Evolutionary conservation across 2,113 vertebrate genomes (phyloP), one percentile per base, ranked within the genome.

Genomic region (Lanius collurio): DNA sequence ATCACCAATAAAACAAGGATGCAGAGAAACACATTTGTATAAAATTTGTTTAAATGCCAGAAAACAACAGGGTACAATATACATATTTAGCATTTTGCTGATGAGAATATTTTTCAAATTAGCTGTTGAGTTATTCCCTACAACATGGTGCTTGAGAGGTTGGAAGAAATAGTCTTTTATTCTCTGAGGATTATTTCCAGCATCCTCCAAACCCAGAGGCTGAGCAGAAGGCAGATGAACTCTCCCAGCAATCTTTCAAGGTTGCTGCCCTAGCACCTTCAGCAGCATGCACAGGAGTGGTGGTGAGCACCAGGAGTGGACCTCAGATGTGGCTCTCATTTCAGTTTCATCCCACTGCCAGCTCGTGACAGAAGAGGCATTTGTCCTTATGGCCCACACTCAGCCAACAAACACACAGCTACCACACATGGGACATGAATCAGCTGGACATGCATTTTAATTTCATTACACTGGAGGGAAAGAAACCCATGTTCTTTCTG

Each of bases 271-370:
- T 52, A 57, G 44, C n/a, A 11, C 20, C 5, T 46, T 13, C 59
- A 70, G 47, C 39, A 33, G 15, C 39, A 23, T 0, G 3, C n/a
- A 26, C 13, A 23, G 28, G 8, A 78, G 49, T 0, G 1, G 10
- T 15, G 30, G 6, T 22, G 42, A 70, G 31, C 7, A 2, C 13
- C 24, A 28, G 13, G 5, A 0, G 0, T 42, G 46, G 10, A 47
- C 7, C 46, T 81, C 77, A 78, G 23, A 19, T 2, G 0, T 12
- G 26, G 18, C 37, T 71, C 44, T 49, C 39, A 15, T 7, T 10
- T 30, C 13, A 7, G 11, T 52, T 71, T 77, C 19, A 15, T 24
- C 50, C 62, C 53, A 17, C 35, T 76, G 20, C 53, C 37, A 37
- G 12, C 20, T 3, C 0, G 15, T 9, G 26, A 37, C 37, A 68